Evolutionary conservation across 2,888 invertebrate species (phyloP), one percentile per base, ranked within the genome.

Genomic region (Amphimallon solstitiale): DNA sequence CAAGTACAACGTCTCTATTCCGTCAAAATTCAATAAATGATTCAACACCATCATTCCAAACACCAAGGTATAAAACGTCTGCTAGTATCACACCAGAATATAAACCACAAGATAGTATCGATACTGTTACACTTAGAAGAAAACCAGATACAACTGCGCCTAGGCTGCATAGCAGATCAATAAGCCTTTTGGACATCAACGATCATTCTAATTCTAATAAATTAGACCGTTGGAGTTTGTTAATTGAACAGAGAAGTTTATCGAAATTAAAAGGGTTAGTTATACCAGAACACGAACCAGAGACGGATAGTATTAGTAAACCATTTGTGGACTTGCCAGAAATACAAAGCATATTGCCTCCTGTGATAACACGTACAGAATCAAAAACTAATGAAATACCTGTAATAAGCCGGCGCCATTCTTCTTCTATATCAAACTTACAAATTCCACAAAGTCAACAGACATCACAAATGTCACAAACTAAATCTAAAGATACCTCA

Each of bases 261-360:
- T 92, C 93, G 1, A 95, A 94, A 81, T 82, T 95, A 66, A 87
- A 94, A 76, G 95, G 94, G n/a, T 83, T 95, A 74, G 92, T 94
- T 34, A 95, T 95, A 78, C 95, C 95, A 2, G 94, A 95, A 75
- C 86, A 87, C 68, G 85, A 87, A 10, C 81, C 85, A 19, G 84
- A 87, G 71, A 79, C 83, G 2, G 77, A 77, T 40, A 56, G 89
- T 45, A 87, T 89, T 59, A 84, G 90, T 56, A 90, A 92, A 80
- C 66, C 89, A 37, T 86, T 90, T 61, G 84, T 91, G 51, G 92
- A 93, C 82, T 84, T 95, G 75, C 93, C 94, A 0, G 92, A 92
- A 85, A 94, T 95, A 61, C 92, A 91, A 82, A 92, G 92, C 12
- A 54, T 46, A 23, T 37, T 67, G 45, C 35, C 52, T 4, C 23